Conservation (phyloP, 2,113 vertebrate genomes). For the Sebastes fasciatus region DNA sequence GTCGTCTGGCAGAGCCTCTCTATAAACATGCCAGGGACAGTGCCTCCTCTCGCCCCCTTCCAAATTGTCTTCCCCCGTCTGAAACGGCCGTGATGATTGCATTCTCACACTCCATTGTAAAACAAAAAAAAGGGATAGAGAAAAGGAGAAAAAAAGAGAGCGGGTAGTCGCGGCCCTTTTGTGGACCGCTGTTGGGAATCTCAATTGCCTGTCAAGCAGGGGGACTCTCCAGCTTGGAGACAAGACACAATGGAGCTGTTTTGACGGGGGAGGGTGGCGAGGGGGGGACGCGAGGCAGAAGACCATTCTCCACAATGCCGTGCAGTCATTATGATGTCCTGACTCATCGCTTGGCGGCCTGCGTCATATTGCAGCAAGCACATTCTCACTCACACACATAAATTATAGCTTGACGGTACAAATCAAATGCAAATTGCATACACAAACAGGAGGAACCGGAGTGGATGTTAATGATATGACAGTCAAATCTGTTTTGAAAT, state of each 20-base stretch:
- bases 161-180: conserved; percentile 13
- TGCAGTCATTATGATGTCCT: conserved; percentile 62
- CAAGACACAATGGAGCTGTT: conserved; percentile 60
- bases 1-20: conserved; percentile 51
- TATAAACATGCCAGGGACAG: conserved; percentile 70
- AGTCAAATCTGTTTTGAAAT: conserved; percentile 75
- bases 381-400: conserved; percentile 26
- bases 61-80: conserved; percentile 61
- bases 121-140: conserved; percentile 20
- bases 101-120: conserved; percentile 68
- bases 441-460: conserved; percentile 59
- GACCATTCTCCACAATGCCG: conserved; percentile 35
- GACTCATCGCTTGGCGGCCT: conserved; percentile 64
- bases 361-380: conserved; percentile 42
- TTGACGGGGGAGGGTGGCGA: conserved; percentile 21
- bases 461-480: conserved; percentile 74
- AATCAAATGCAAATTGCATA: conserved; percentile 75
- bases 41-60: conserved; percentile 41
- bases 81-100: conserved; percentile 71
- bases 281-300: conserved; percentile 14
- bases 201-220: conserved; percentile 54
- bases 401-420: conserved; percentile 73
- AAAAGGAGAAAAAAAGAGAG: background rate
- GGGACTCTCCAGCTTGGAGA: conserved; percentile 28
- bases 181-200: conserved; percentile 47